Evolutionary conservation across 2,797 vertebrate genomes (phyloP).

Genomic region (Sebastes matsubarae): DNA sequence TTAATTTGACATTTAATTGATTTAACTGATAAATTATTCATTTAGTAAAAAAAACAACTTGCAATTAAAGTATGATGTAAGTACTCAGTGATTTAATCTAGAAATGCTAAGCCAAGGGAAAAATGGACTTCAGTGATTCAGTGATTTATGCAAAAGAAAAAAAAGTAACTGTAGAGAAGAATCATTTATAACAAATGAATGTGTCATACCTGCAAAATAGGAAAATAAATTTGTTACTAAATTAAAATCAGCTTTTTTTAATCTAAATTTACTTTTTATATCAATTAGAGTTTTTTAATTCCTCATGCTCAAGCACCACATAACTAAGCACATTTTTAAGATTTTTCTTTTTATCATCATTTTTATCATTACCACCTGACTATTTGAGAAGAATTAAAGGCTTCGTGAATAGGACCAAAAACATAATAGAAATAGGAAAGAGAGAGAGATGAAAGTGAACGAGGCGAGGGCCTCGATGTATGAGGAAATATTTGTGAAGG

Average conservation of each 20-base stretch:
- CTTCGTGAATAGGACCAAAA: conserved; percentile 10
- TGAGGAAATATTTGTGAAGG: conserved; percentile 66
- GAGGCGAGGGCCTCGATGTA: conserved; percentile 8
- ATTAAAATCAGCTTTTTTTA: background rate
- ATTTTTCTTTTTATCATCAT: background rate
- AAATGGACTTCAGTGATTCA: background rate
- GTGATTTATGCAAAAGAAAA: background rate
- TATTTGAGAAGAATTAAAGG: background rate
- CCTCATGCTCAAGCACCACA: background rate
- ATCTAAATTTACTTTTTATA: background rate
- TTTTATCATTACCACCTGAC: background rate
- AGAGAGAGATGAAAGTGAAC: conserved; percentile 15
- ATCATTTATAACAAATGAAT: background rate
- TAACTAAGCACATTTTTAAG: background rate
- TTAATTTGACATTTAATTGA: background rate
- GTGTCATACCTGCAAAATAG: background rate
- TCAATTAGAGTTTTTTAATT: background rate
- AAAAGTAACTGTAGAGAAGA: background rate
- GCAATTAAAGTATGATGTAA: background rate
- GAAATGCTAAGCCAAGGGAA: background rate
- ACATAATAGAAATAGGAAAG: conserved; percentile 5
- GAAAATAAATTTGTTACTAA: background rate
- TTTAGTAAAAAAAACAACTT: background rate
- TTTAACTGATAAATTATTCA: background rate
- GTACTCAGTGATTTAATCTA: background rate